A percentile compares a stretch with the other conserved stretches of the same genome.
phyloP scores from a whole-genome alignment of 2,888 invertebrate genomes.

The Epsilonema sp. region DNA sequence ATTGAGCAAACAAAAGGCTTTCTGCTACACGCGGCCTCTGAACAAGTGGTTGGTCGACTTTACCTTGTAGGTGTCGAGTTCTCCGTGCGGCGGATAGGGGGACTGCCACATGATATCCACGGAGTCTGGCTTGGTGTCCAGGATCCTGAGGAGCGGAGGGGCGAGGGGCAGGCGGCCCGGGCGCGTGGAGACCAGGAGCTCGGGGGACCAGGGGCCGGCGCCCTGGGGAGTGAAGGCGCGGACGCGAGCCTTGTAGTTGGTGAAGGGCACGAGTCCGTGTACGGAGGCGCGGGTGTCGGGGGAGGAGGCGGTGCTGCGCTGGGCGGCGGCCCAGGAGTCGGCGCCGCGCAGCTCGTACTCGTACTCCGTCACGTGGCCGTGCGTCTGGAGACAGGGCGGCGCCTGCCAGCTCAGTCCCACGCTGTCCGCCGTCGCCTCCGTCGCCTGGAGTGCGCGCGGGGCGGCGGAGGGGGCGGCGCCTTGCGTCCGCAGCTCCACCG shows the following conservation, averaged over 20 bases:
- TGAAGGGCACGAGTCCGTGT: constrained; percentile 21
- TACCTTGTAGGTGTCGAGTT: constrained; percentile 22
- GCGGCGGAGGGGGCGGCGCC: constrained; percentile 21
- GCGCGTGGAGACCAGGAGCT: neutral
- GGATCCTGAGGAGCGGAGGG: constrained; percentile 14
- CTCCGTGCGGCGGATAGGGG: constrained; percentile 13
- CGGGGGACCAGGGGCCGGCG: constrained; percentile 20
- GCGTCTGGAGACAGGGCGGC: constrained; percentile 26
- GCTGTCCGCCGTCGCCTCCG: neutral
- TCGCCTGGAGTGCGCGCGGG: constrained; percentile 18
- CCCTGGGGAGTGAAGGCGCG: constrained; percentile 25
- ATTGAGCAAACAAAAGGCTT: too few relatives aligned
- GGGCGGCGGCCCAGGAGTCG: constrained; percentile 13
- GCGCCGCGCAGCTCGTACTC: constrained; percentile 20
- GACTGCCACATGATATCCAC: constrained; percentile 27
- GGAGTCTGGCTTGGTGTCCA: constrained; percentile 20
- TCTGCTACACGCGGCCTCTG: too few relatives aligned
- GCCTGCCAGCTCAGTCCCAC: constrained; percentile 24
- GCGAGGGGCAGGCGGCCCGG: neutral
- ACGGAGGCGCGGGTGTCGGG: constrained; percentile 15
- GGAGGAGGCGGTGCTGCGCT: constrained; percentile 10
- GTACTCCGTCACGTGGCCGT: constrained; percentile 27
- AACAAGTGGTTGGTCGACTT: too few relatives aligned
- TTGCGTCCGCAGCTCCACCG: constrained; percentile 22
- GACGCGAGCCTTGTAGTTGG: constrained; percentile 18